These are phyloP conservation scores for Crocidura indochinensis DNA, from an alignment of 2,797 vertebrate genomes.

Conservation along the genomic window DNA sequence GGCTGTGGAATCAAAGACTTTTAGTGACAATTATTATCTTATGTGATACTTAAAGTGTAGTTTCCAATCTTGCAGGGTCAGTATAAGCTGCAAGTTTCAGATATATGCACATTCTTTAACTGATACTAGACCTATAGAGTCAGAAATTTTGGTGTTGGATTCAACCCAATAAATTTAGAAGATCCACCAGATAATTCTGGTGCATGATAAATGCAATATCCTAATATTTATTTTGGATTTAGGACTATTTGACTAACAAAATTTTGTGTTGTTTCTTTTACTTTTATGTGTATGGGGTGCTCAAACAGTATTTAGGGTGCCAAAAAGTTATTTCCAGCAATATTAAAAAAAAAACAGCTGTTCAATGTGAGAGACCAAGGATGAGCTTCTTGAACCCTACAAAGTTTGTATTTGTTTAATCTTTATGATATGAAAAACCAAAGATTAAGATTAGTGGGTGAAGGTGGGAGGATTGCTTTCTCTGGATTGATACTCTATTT, in stretches of 20 bases:
- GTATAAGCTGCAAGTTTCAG: background rate
- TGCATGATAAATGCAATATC: background rate
- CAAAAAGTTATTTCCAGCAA: no score
- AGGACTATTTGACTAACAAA: background rate
- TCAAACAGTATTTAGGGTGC: no score
- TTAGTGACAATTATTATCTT: no score
- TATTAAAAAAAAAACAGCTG: no score
- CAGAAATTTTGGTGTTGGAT: background rate
- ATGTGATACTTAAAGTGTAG: background rate
- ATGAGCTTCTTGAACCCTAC: no score
- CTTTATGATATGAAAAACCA: background rate
- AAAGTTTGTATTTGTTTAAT: background rate
- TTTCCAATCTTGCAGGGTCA: background rate
- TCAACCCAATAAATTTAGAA: background rate
- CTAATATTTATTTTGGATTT: background rate
- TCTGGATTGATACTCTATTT: background rate
- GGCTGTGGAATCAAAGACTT: background rate
- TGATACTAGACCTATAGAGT: background rate
- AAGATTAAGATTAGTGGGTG: no score
- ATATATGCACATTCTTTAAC: slow-evolving; percentile 13
- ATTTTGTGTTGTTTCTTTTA: background rate
- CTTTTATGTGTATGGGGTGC: no score
- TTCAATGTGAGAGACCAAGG: no score
- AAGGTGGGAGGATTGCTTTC: no score
- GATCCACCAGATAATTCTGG: slow-evolving; percentile 9